phyloP scores from a whole-genome alignment of 2,888 invertebrate genomes.

The Melinopterus prodromus region DNA sequence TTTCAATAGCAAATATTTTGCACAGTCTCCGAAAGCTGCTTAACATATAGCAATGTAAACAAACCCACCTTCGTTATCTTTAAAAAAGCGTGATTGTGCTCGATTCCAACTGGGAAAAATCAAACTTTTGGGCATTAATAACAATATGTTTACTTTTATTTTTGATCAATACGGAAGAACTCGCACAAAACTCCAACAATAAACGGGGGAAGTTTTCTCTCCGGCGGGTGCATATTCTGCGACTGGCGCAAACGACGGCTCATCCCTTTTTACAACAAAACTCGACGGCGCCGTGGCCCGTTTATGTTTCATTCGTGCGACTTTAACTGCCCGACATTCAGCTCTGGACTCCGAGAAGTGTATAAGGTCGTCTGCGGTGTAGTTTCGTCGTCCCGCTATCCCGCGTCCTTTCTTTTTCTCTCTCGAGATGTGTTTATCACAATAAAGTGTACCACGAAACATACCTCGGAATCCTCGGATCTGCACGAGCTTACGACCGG shows the following conservation, averaged over 20 bases:
- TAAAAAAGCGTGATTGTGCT: neutral
- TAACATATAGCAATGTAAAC: neutral
- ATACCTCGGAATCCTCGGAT: neutral
- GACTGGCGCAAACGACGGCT: conserved; percentile 4
- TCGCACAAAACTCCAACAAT: conserved; percentile 4
- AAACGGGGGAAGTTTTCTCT: neutral
- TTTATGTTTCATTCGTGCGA: neutral
- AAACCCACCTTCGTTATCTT: neutral
- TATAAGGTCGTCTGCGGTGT: conserved; percentile 23
- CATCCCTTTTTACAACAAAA: neutral
- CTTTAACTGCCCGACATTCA: neutral
- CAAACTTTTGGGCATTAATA: neutral
- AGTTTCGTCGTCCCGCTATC: conserved; percentile 7
- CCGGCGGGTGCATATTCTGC: neutral
- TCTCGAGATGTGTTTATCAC: conserved; percentile 23
- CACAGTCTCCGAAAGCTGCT: neutral
- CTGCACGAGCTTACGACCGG: neutral
- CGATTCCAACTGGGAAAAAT: neutral
- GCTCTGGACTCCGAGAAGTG: conserved; percentile 16
- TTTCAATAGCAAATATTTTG: neutral
- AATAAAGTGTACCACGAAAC: conserved; percentile 15
- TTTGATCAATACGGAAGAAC: conserved; percentile 4
- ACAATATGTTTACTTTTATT: conserved; percentile 4
- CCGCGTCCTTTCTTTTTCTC: conserved; percentile 17
- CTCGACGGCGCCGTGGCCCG: neutral